Conservation (phyloP, 2,113 vertebrate genomes). For the Ammodytes marinus region DNA sequence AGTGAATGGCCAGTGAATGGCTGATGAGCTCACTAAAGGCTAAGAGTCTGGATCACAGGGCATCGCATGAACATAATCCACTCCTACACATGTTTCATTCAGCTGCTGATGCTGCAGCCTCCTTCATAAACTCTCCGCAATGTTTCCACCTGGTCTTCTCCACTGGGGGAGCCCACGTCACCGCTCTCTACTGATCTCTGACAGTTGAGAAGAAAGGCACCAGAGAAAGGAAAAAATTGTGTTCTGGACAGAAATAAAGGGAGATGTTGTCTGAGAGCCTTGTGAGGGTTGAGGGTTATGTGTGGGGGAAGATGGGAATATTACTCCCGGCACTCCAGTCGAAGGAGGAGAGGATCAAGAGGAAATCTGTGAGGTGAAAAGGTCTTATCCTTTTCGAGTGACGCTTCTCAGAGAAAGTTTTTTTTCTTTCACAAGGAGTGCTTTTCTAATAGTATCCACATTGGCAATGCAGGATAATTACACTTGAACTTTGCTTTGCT, state of each 20-base stretch:
- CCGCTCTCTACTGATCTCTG: conserved; percentile 18
- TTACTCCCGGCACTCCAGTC: conserved; percentile 49
- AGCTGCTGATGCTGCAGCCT: conserved; percentile 28
- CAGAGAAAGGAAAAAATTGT: conserved; percentile 26
- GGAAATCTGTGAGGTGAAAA: conserved; percentile 64
- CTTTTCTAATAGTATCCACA: background rate
- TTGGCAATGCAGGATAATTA: background rate
- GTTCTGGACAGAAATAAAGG: conserved; percentile 43
- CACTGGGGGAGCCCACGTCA: conserved; percentile 42
- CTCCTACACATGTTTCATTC: conserved; percentile 61
- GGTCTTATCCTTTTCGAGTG: conserved; percentile 47
- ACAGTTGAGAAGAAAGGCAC: conserved; percentile 17
- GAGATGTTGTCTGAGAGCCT: conserved; percentile 37
- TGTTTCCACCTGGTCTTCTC: conserved; percentile 45
- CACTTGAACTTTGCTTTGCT: background rate
- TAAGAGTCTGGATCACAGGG: conserved; percentile 16
- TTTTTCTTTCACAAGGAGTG: background rate
- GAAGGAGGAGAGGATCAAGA: conserved; percentile 61
- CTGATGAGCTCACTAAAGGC: conserved; percentile 21
- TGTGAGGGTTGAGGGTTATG: conserved; percentile 26
- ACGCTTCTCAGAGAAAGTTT: conserved; percentile 23
- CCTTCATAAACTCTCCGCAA: conserved; percentile 32
- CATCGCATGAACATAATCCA: conserved; percentile 37
- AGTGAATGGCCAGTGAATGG: background rate
- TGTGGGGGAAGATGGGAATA: conserved; percentile 56